These are phyloP conservation scores for Neoniphon sammara DNA, from an alignment of 2,797 vertebrate genomes.

Conservation along the genomic window DNA sequence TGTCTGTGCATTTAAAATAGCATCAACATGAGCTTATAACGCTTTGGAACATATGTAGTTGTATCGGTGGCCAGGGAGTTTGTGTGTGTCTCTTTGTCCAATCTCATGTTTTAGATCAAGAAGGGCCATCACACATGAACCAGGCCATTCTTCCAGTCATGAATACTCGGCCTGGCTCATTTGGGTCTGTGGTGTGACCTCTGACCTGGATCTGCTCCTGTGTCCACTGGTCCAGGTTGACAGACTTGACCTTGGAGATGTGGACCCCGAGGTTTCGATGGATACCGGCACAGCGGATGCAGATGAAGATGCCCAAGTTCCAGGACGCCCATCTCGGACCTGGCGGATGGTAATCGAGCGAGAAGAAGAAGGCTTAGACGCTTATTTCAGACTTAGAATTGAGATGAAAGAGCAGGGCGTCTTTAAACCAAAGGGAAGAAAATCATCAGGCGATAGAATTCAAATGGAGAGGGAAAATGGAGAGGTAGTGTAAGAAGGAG, in stretches of 20 bases:
- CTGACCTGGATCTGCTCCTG: conserved; percentile 97
- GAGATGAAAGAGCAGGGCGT: not conserved
- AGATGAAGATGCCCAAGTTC: conserved; percentile 98
- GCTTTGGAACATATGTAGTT: no score
- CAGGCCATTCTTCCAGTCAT: no score
- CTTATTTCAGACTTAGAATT: not conserved
- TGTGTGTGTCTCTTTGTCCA: no score
- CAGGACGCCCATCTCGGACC: conserved; percentile 99
- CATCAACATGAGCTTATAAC: not conserved
- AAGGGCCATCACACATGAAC: no score
- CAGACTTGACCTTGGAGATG: conserved; percentile 98
- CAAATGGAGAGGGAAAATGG: not conserved
- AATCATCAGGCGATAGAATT: not conserved
- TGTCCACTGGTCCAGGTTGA: conserved; percentile 99
- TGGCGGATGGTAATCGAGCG: conserved; percentile 58
- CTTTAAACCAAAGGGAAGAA: not conserved
- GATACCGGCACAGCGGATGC: conserved; percentile 97
- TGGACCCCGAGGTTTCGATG: conserved; percentile 98
- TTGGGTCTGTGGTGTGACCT: conserved; percentile 4
- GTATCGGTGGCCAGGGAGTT: no score
- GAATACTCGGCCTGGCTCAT: not conserved
- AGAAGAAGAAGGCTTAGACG: not conserved
- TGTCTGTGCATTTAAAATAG: not conserved
- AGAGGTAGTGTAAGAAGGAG: not conserved
- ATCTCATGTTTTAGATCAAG: no score